Conservation (phyloP, 2,888 invertebrate species). For the Ochlodes sylvanus region DNA sequence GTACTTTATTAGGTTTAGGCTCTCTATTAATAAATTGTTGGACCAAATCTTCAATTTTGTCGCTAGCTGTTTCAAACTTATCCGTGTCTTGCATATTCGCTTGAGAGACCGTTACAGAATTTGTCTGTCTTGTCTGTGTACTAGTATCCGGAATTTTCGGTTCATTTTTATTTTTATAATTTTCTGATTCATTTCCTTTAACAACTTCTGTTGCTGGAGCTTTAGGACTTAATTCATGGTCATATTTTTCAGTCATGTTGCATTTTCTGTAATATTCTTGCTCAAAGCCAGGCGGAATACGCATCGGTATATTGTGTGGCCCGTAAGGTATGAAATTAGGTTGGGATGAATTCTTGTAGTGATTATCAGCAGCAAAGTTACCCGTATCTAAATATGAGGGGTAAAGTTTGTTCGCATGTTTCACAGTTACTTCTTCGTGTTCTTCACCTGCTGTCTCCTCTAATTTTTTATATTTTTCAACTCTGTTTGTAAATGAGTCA, state of each 20-base stretch:
- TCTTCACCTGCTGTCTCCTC: conserved; percentile 52
- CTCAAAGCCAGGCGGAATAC: conserved; percentile 74
- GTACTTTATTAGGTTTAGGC: conserved; percentile 6
- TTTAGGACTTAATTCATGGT: conserved; percentile 34
- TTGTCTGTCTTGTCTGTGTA: conserved; percentile 56
- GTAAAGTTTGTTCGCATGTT: conserved; percentile 52
- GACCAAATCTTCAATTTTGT: conserved; percentile 20
- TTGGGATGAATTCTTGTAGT: conserved; percentile 66
- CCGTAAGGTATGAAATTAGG: conserved; percentile 41
- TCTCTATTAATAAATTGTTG: conserved; percentile 17
- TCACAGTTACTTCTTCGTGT: conserved; percentile 44
- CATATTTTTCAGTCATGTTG: conserved; percentile 46
- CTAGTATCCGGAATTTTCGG: conserved; percentile 57
- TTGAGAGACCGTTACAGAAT: conserved; percentile 47
- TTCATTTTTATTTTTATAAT: conserved; percentile 40
- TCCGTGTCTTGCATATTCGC: conserved; percentile 2
- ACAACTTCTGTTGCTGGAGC: conserved; percentile 1
- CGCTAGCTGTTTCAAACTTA: conserved; percentile 20
- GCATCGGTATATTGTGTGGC: conserved; percentile 46
- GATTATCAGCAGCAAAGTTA: conserved; percentile 75
- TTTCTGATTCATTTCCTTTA: not conserved
- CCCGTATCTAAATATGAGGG: conserved; percentile 79
- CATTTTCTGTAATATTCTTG: conserved; percentile 59
- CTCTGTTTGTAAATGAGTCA: conserved; percentile 73
- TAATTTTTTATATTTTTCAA: conserved; percentile 70